Conservation (phyloP, 2,888 invertebrate species). For the Rhabditophanes sp. region DNA sequence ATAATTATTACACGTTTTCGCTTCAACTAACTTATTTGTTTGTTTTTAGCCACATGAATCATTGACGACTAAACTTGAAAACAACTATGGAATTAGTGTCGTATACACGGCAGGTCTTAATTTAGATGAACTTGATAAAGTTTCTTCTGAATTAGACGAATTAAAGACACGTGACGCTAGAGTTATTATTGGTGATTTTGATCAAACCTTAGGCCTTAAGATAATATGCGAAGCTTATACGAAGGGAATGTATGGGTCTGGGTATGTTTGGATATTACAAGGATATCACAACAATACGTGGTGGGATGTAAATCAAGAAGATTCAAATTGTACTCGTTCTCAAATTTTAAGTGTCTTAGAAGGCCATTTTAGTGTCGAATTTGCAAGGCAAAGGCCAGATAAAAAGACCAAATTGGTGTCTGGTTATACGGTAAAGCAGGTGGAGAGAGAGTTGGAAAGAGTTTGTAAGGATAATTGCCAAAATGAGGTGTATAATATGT, state of each 20-base stretch:
- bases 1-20: neutral
- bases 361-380: slow-evolving; percentile 59
- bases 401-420: slow-evolving; percentile 14
- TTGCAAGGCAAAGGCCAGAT: slow-evolving; percentile 25
- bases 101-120: slow-evolving; percentile 38
- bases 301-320: slow-evolving; percentile 9
- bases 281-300: slow-evolving; percentile 49
- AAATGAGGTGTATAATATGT: slow-evolving; percentile 57
- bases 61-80: slow-evolving; percentile 34
- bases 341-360: slow-evolving; percentile 66
- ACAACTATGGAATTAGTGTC: slow-evolving; percentile 25
- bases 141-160: slow-evolving; percentile 27
- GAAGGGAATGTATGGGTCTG: slow-evolving; percentile 61
- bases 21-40: neutral
- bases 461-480: slow-evolving; percentile 46
- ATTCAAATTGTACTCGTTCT: slow-evolving; percentile 53
- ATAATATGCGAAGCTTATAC: slow-evolving; percentile 43
- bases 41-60: slow-evolving; percentile 36
- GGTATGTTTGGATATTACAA: slow-evolving; percentile 85
- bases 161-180: slow-evolving; percentile 62
- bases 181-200: slow-evolving; percentile 86
- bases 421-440: slow-evolving; percentile 14
- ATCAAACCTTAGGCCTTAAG: slow-evolving; percentile 74
- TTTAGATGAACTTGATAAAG: slow-evolving; percentile 27
- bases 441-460: slow-evolving; percentile 44